These are phyloP conservation scores for Crambe crambe DNA, from an alignment of 37 sponge, comb jelly and placozoan species.

Conservation along the genomic window DNA sequence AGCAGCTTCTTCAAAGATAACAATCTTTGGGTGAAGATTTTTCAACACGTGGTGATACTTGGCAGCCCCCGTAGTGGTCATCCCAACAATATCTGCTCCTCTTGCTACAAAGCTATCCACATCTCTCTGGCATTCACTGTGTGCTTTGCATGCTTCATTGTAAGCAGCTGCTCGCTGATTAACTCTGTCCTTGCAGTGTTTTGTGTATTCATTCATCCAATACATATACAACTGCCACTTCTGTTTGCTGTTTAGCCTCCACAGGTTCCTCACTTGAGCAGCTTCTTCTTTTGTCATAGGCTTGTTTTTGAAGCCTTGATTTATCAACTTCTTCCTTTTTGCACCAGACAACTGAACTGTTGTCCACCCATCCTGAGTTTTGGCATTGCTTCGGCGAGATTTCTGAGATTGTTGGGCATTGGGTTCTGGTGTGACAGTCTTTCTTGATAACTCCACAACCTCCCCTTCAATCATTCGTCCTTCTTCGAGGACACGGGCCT, in stretches of 20 bases:
- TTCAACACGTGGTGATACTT: constrained; percentile 70
- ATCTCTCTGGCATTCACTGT: constrained; percentile 30
- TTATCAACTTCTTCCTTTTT: constrained; percentile 35
- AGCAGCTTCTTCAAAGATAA: constrained; percentile 97
- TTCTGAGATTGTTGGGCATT: not conserved
- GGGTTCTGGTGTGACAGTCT: not conserved
- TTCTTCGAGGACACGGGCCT: constrained; percentile 55
- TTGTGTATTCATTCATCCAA: constrained; percentile 46
- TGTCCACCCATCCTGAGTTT: constrained; percentile 31
- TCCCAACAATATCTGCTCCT: constrained; percentile 81
- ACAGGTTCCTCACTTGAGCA: constrained; percentile 29
- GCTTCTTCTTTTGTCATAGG: constrained; percentile 64
- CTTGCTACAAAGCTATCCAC: constrained; percentile 35
- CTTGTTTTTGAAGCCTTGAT: constrained; percentile 21
- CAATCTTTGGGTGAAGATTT: constrained; percentile 73
- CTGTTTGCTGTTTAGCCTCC: constrained; percentile 15
- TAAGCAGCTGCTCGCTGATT: constrained; percentile 26
- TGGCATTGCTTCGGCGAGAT: not conserved
- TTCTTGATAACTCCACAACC: constrained; percentile 11
- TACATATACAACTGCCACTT: constrained; percentile 70
- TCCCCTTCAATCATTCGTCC: constrained; percentile 74
- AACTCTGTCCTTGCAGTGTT: constrained; percentile 1
- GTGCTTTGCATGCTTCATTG: constrained; percentile 22
- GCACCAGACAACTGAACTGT: constrained; percentile 29
- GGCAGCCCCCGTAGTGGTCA: constrained; percentile 96